Base-by-base conservation (phyloP, 1,140 invertebrate genomes). In the Neelides sp. region DNA sequence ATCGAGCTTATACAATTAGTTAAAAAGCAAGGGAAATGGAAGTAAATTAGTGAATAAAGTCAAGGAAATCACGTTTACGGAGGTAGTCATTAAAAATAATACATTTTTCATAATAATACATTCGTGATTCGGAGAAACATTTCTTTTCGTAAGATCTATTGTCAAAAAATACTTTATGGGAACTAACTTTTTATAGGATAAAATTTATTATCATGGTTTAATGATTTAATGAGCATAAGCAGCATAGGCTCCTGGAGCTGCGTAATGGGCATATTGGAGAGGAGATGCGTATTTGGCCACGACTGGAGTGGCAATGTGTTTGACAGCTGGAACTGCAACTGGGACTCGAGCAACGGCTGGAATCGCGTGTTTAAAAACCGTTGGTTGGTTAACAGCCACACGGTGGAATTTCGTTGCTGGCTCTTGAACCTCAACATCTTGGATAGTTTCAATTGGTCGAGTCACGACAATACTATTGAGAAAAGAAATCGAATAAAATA, bases 401-500 rank as follows among this genome's bases (percentile, higher is more conserved):
- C 69, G 58, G 27, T 71, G 65, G 44, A 71, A 56, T 55, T 76
- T 76, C 15, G 74, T 76, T 10, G 71, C 72, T 27, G 75, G 75
- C 54, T 77, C 73, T 22, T 75, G 68, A 28, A 77, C 67, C 13
- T 75, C 70, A 23, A 75, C 64, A 59, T 76, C 74, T 50, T 75
- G 72, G 12, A 78, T 65, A 2, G 76, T 78, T 58, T 78, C 74
- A 48, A 77, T 73, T 2, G 77, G 76, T 49, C 75, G 66, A 49
- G 71, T 75, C 4, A 78, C 71, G 10, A 78, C 76, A 41, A 78
- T 73, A 32, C 77, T n/a, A n/a, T n/a, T n/a, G n/a, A n/a, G n/a
- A n/a, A n/a, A n/a, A n/a, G n/a, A n/a, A n/a, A n/a, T n/a, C n/a
- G n/a, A n/a, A n/a, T n/a, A n/a, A n/a, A n/a, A n/a, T n/a, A n/a